Evolutionary conservation across 2,888 invertebrate species (phyloP).

Genomic region (Pteria penguin): DNA sequence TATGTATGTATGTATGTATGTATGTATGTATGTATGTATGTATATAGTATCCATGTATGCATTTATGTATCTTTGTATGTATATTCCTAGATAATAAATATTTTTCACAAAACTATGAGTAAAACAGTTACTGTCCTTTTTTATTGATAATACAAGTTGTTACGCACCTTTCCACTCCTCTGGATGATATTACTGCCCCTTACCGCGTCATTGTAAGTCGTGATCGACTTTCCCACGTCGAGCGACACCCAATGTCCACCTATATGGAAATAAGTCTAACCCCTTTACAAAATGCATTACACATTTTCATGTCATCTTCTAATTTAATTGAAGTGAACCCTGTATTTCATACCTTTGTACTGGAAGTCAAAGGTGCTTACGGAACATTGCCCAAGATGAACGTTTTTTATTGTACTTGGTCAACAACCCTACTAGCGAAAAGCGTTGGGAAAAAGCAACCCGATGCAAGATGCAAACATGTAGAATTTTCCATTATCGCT

Average conservation of each 20-base stretch:
- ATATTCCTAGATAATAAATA: too few species aligned
- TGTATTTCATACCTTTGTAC: background rate
- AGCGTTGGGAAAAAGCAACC: background rate
- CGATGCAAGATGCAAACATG: background rate
- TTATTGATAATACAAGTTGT: too few species aligned
- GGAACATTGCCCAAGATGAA: background rate
- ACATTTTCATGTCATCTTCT: background rate
- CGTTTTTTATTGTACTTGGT: background rate
- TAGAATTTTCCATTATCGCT: too few species aligned
- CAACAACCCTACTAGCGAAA: background rate
- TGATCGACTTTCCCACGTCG: background rate
- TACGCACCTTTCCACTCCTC: too few species aligned
- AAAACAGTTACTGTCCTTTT: too few species aligned
- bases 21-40: too few species aligned
- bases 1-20: too few species aligned
- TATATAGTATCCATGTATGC: too few species aligned
- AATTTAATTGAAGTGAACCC: background rate
- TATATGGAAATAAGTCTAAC: constrained; percentile 11
- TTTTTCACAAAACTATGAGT: too few species aligned
- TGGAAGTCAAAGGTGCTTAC: background rate
- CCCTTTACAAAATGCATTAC: background rate
- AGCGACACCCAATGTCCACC: background rate
- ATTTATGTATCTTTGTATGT: too few species aligned
- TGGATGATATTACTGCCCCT: background rate
- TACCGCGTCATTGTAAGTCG: background rate